Percentiles rank a stretch among this genome's conserved stretches.
phyloP scores from a whole-genome alignment of 2,888 invertebrate species.

The Dioctria linearis region DNA sequence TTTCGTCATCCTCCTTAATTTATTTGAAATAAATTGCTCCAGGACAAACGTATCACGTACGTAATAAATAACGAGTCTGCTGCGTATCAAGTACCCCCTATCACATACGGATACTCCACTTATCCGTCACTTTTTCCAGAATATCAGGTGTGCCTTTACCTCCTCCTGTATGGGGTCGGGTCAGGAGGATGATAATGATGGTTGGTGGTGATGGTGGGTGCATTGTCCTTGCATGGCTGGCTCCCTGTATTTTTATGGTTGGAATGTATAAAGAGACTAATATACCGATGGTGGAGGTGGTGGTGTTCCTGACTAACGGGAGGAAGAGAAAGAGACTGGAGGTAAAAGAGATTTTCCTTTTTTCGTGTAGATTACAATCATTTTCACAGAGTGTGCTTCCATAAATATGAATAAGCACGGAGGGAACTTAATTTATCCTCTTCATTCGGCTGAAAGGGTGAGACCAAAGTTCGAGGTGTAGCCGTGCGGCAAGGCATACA shows the following conservation, averaged over 20 bases:
- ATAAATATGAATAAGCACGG: slow-evolving; percentile 46
- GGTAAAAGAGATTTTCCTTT: slow-evolving; percentile 11
- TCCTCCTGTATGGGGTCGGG: too few species aligned
- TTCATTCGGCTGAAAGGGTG: slow-evolving; percentile 23
- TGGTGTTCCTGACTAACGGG: too few species aligned
- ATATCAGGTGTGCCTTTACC: slow-evolving; percentile 9
- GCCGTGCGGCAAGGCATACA: neutral
- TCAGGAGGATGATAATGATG: neutral
- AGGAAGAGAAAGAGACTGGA: neutral
- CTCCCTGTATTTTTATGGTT: neutral
- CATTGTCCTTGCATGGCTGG: slow-evolving; percentile 11
- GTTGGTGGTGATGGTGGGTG: neutral
- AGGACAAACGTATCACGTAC: slow-evolving; percentile 50
- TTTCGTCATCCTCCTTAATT: slow-evolving; percentile 41
- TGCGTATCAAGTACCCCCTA: slow-evolving; percentile 47
- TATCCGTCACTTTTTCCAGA: slow-evolving; percentile 43
- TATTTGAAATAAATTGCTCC: slow-evolving; percentile 51
- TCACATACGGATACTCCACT: slow-evolving; percentile 45
- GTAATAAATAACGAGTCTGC: slow-evolving; percentile 49
- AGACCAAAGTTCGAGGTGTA: neutral
- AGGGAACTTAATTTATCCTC: slow-evolving; percentile 48
- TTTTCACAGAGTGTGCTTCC: slow-evolving; percentile 30
- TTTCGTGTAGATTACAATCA: slow-evolving; percentile 36
- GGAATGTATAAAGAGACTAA: neutral
- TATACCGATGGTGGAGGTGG: neutral